Base-by-base conservation (phyloP, 2,797 vertebrate species). In the Coreius guichenoti region DNA sequence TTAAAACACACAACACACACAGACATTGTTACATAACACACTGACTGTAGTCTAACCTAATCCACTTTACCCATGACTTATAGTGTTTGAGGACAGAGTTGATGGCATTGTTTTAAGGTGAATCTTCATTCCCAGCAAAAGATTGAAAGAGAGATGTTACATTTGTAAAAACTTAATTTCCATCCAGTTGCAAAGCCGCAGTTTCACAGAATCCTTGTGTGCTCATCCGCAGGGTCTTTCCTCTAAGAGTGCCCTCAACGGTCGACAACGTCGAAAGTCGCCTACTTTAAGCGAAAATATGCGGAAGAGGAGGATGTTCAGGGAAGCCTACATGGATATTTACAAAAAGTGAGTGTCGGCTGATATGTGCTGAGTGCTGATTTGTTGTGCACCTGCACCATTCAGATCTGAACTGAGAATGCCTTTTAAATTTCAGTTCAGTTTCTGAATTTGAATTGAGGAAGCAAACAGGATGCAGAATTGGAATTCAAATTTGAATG, bases 281-380 rank as follows among this genome's bases (percentile, higher is more conserved):
- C 98, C 87, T 99, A 99, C 92, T 99, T 99, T 95, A 99, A 99
- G 97, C 97, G 98, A 91, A 99, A 99, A 96, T 99, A 99, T 99
- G 98, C 98, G 97, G 97, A 98, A 96, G 98, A 99, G 94, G 98
- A 99, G 96, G 97, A 98, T 97, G 91, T 98, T 96, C 97, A 97
- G 93, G 93, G 96, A 94, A 94, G 95, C 96, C 96, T 96, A 96
- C 96, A 94, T 91, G 96, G 96, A 94, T 98, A 96, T 97, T 96
- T 97, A 96, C 97, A 97, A 97, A 97, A 97, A 98, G 97, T 98
- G 94, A 91, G 94, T 83, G n/a, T 17, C 29, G 17, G 4, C 4
- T 29, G n/a, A 17, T 65, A 72, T 31, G 2, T 45, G 13, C 33
- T 63, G 13, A 63, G 51, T 63, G 26, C 61, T 17, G 26, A 31